These are phyloP conservation scores for Charaxes varanes DNA, from an alignment of 1,140 invertebrate species.

Conservation along the genomic window DNA sequence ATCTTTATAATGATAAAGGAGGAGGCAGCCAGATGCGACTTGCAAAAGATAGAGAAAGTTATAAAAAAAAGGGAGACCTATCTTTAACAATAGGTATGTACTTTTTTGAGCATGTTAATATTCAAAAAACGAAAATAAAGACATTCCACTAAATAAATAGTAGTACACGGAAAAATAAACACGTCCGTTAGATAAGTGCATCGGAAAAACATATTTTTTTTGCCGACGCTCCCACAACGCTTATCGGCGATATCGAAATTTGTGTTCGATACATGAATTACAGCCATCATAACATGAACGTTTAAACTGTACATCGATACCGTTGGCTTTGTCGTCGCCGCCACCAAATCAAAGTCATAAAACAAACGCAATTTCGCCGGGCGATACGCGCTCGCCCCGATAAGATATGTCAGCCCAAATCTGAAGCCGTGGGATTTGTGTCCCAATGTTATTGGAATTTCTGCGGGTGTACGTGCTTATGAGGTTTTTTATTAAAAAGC, in stretches of 20 bases:
- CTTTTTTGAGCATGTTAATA: too few relatives aligned
- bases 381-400: slow-evolving; percentile 46
- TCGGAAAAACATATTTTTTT: slow-evolving; percentile 14
- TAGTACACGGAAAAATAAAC: too few relatives aligned
- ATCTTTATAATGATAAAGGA: too few relatives aligned
- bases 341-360: slow-evolving; percentile 68
- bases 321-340: slow-evolving; percentile 54
- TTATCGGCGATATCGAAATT: slow-evolving; percentile 58
- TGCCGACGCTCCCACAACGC: slow-evolving; percentile 41
- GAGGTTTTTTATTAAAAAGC: slow-evolving; percentile 15
- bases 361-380: slow-evolving; percentile 67
- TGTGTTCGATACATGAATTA: slow-evolving; percentile 69
- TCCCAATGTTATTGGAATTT: slow-evolving; percentile 51
- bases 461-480: slow-evolving; percentile 14
- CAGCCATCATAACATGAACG: slow-evolving; percentile 61
- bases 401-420: slow-evolving; percentile 65
- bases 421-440: slow-evolving; percentile 66
- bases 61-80: too few relatives aligned
- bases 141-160: too few relatives aligned
- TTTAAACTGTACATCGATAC: slow-evolving; percentile 48
- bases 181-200: too few relatives aligned
- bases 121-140: too few relatives aligned
- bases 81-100: too few relatives aligned
- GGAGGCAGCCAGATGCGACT: too few relatives aligned
- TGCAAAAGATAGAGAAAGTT: too few relatives aligned